Evolutionary conservation across 2,888 invertebrate species (phyloP).

Genomic region (Tetropium fuscum): DNA sequence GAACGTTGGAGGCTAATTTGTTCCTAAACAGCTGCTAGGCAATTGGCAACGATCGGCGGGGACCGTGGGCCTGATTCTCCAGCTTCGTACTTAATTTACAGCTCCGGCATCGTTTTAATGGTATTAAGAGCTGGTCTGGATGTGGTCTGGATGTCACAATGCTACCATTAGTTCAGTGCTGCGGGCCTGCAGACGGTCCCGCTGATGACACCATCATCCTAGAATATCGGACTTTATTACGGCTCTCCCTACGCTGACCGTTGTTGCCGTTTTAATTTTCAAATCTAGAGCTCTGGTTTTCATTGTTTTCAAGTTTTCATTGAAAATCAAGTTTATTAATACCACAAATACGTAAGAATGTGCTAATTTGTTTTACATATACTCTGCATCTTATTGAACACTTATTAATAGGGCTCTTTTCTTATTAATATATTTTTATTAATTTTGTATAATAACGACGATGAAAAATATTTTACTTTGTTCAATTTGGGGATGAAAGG

Average conservation of each 20-base stretch:
- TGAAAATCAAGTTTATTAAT: too few relatives aligned
- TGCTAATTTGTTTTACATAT: too few relatives aligned
- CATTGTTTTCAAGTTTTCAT: too few relatives aligned
- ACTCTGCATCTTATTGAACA: too few relatives aligned
- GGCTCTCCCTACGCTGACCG: neutral
- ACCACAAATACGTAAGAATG: too few relatives aligned
- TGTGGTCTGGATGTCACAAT: slow-evolving; percentile 30
- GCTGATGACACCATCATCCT: slow-evolving; percentile 22
- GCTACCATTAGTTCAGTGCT: slow-evolving; percentile 29
- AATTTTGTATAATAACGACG: too few relatives aligned
- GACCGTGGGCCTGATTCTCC: slow-evolving; percentile 19
- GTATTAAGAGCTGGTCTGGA: slow-evolving; percentile 29
- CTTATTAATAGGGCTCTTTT: too few relatives aligned
- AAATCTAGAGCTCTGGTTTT: slow-evolving; percentile 15
- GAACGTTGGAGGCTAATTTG: slow-evolving; percentile 29
- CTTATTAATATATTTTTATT: too few relatives aligned
- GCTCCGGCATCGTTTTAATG: slow-evolving; percentile 28
- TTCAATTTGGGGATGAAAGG: too few relatives aligned
- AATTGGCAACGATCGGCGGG: slow-evolving; percentile 26
- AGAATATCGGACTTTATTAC: slow-evolving; percentile 18
- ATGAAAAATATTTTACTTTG: too few relatives aligned
- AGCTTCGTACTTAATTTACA: slow-evolving; percentile 29
- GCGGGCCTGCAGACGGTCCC: slow-evolving; percentile 10
- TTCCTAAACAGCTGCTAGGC: slow-evolving; percentile 35
- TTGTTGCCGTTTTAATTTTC: neutral